Evolutionary conservation across 2,888 invertebrate species (phyloP), one percentile per base, ranked within the genome.

Genomic region (Drosophila longiperda): DNA sequence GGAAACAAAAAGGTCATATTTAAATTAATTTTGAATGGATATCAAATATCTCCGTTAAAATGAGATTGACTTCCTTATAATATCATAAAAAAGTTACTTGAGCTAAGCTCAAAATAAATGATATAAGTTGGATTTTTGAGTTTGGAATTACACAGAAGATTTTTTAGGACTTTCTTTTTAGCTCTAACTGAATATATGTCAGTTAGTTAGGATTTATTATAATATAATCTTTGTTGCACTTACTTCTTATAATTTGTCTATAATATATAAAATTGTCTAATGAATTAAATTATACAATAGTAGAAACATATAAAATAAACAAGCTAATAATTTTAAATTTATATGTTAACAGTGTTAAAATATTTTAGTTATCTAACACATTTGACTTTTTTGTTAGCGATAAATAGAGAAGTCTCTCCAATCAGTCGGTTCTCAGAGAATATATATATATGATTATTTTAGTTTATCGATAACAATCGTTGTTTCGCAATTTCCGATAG

Each of bases 1-100:
- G 38, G 26, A 29, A 38, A 55, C 12, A 26, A 36, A 54, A 55
- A 55, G 38, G 29, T 38, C 55, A 38, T n/a, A 38, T 12, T 8
- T 12, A 38, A 29, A 55, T 55, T 26, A 29, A 38, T 1, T 55
- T 55, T 38, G n/a, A 29, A 55, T 29, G 1, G 1, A 8, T 29
- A 55, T 55, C 8, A n/a, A 54, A 38, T 7, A 45, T 1, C 3
- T 20, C 1, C 12, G 6, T 0, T 45, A 7, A n/a, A 55, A 38
- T 38, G 0, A 29, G 7, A n/a, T 26, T 54, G 12, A 8, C 7
- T n/a, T n/a, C n/a, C 20, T 15, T 23, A 23, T 15, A 42, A 12
- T 20, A 20, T 12, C 42, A 7, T 23, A 7, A 45, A 1, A 12
- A 20, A 20, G 42, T 15, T 23, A 7, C 20, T 7, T 15, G 3